Evolutionary conservation across 2,113 vertebrate genomes (phyloP).

Genomic region (Pelecanoides urinatrix): DNA sequence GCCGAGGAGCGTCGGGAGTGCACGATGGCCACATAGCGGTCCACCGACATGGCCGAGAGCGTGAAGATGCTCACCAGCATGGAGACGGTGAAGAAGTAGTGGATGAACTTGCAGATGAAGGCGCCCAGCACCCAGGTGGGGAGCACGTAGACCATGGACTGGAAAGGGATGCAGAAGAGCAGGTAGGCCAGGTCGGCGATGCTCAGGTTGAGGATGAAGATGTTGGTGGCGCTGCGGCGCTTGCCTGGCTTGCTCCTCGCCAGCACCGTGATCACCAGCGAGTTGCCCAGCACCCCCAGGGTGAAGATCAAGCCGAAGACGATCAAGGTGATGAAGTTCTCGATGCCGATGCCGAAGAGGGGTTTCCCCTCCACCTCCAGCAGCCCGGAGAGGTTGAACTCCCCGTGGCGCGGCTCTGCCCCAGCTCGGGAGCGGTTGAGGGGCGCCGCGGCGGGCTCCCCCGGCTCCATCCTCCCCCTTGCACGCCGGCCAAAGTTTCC

Average conservation of each 20-base stretch:
- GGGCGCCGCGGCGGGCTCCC: background rate
- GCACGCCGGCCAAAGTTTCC: background rate
- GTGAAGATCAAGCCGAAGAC: conserved; percentile 90
- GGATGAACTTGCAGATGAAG: conserved; percentile 93
- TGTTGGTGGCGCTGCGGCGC: conserved; percentile 90
- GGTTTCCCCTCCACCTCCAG: conserved; percentile 1
- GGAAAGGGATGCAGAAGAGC: conserved; percentile 96
- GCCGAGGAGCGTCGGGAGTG: conserved; percentile 90
- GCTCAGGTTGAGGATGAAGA: conserved; percentile 95
- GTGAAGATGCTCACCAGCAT: conserved; percentile 99
- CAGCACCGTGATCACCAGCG: conserved; percentile 93
- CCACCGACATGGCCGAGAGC: conserved; percentile 93
- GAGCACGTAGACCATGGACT: conserved; percentile 90
- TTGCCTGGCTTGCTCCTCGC: conserved; percentile 87
- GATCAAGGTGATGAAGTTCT: conserved; percentile 88
- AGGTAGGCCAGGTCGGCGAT: conserved; percentile 95
- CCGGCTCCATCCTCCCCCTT: conserved; percentile 61
- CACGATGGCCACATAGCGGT: conserved; percentile 95
- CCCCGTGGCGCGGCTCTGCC: background rate
- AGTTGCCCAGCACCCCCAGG: conserved; percentile 92
- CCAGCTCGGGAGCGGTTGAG: conserved; percentile 54
- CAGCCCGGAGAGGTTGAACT: conserved; percentile 25
- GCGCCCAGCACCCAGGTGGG: conserved; percentile 92
- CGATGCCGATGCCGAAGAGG: conserved; percentile 83
- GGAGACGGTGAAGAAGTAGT: conserved; percentile 96